Evolutionary conservation across 2,888 invertebrate genomes (phyloP), one percentile per base, ranked within the genome.

Genomic region (Balanococcus diminutus): DNA sequence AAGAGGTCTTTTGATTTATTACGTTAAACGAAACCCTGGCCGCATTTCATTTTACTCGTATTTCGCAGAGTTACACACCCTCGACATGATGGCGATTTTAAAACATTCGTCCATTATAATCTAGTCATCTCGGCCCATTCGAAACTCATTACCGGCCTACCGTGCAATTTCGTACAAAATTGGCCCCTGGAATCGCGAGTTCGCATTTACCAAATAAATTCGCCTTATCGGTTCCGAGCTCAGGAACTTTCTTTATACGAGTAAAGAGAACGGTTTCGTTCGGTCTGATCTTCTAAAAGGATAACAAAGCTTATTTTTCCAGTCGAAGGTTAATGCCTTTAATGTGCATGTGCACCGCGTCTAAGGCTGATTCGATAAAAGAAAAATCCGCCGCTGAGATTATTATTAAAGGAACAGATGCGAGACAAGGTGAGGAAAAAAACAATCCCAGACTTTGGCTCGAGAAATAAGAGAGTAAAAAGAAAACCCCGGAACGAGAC

Each of bases 361-460:
- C 9, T 16, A 32, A 72, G 72, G 31, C 32, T 32, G 72, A 72
- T n/a, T 72, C 32, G 32, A 72, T 72, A 72, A 61, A 61, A 72
- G 72, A 72, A 72, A 72, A 72, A 72, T 72, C 72, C 31, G n/a
- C 31, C 1, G 32, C 72, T n/a, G n/a, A n/a, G 72, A 72, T 72
- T 72, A 72, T 72, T 72, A 72, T 72, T 72, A 31, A 14, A 46
- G 36, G 36, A 36, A n/a, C n/a, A 46, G 42, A 42, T 2, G n/a
- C n/a, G n/a, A 42, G 42, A 42, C 42, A n/a, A 46, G 14, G n/a
- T 0, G 46, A 46, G n/a, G n/a, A n/a, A n/a, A n/a, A 67, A 11
- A 25, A 25, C 11, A 51, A n/a, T 4, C 51, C 0, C 67, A 67
- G 9, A 28, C 9, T n/a, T n/a, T n/a, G n/a, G n/a, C n/a, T n/a